Evolutionary conservation across 2,113 vertebrate genomes (phyloP).

Genomic region (Saccopteryx bilineata): DNA sequence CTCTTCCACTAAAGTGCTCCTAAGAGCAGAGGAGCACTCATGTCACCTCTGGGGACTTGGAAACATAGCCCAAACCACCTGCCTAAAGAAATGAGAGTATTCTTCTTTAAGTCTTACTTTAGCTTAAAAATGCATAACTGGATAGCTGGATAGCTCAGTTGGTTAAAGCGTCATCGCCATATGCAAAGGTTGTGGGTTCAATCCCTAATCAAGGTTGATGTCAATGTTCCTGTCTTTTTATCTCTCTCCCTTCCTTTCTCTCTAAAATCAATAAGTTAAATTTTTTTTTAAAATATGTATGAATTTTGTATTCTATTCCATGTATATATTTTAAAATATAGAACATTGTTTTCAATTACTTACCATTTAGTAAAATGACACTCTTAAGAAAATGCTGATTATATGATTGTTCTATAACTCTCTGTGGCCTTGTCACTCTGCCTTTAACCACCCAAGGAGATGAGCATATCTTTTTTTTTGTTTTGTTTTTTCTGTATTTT

Average conservation of each 20-base stretch:
- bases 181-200: too few species aligned
- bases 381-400: neutral
- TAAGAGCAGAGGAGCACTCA: rapidly evolving
- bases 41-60: neutral
- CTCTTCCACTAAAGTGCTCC: neutral
- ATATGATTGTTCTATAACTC: neutral
- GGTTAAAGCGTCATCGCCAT: too few species aligned
- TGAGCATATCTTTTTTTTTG: neutral
- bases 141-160: too few species aligned
- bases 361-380: conserved; percentile 23
- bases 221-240: too few species aligned
- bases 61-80: neutral
- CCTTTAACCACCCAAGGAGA: neutral
- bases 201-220: too few species aligned
- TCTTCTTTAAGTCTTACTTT: conserved; percentile 25
- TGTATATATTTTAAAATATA: neutral
- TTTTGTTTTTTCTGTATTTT: too few species aligned
- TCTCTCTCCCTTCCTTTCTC: too few species aligned
- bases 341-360: conserved; percentile 4
- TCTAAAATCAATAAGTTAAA: too few species aligned
- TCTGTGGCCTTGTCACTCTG: neutral
- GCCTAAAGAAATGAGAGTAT: neutral
- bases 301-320: neutral
- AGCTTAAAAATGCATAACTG: neutral
- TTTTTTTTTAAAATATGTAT: neutral